Percentiles rank a stretch among this genome's conserved stretches.
Evolutionary conservation across 2,797 vertebrate species (phyloP).

Genomic region (Lagodon rhomboides): DNA sequence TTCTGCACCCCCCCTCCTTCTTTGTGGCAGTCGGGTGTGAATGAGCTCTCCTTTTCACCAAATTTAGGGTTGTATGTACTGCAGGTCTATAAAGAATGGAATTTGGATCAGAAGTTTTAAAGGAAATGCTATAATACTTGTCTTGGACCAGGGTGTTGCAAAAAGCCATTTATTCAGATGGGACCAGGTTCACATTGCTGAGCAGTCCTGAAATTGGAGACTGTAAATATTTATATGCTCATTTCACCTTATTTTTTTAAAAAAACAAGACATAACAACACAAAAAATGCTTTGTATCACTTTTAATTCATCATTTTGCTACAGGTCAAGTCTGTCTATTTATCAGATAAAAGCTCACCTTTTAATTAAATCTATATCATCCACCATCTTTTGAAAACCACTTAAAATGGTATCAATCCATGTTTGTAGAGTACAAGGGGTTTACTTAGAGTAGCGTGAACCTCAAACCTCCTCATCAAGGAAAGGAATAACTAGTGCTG

Average conservation of each 20-base stretch:
- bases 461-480: background rate
- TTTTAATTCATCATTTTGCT: background rate
- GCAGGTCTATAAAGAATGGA: background rate
- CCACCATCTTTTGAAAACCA: background rate
- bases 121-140: background rate
- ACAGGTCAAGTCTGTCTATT: background rate
- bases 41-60: background rate
- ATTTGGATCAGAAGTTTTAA: conserved; percentile 5
- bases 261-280: background rate
- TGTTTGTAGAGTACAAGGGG: background rate
- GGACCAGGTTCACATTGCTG: background rate
- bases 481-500: background rate
- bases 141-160: background rate
- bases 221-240: background rate
- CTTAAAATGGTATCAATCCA: background rate
- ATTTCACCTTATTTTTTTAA: too few relatives aligned
- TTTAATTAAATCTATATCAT: background rate
- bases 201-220: background rate
- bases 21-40: background rate
- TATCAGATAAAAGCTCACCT: background rate
- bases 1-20: background rate
- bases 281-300: background rate
- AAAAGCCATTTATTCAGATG: background rate
- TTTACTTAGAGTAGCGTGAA: background rate
- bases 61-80: background rate